A percentile compares a stretch with the other conserved stretches of the same genome.
phyloP scores from a whole-genome alignment of 1,140 invertebrate genomes.

The Drosophila tsacasi region DNA sequence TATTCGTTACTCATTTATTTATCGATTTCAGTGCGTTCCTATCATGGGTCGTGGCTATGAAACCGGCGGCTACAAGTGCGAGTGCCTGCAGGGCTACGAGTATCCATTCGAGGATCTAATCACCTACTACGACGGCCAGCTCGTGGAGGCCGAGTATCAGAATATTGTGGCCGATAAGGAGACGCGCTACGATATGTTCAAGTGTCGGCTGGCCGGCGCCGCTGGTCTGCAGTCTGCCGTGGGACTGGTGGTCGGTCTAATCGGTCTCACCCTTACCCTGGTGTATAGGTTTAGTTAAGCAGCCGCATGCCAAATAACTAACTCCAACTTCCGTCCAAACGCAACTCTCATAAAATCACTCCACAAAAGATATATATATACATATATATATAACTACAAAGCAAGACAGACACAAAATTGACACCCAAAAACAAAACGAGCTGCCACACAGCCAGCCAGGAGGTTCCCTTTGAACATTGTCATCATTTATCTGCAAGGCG shows the following conservation, averaged over 20 bases:
- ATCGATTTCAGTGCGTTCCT: constrained; percentile 93
- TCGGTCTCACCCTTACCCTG: constrained; percentile 74
- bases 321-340: constrained; percentile 68
- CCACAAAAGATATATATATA: constrained; percentile 39
- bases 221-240: constrained; percentile 87
- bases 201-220: constrained; percentile 95
- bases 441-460: constrained; percentile 38
- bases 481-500: constrained; percentile 85
- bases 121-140: constrained; percentile 98
- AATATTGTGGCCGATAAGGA: constrained; percentile 92
- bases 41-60: constrained; percentile 96
- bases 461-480: constrained; percentile 80
- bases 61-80: constrained; percentile 98
- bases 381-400: constrained; percentile 40
- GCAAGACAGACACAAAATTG: constrained; percentile 75
- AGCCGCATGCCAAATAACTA: constrained; percentile 60
- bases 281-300: constrained; percentile 81
- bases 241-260: constrained; percentile 72
- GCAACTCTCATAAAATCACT: constrained; percentile 52
- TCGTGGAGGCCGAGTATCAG: constrained; percentile 97
- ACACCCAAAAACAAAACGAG: constrained; percentile 81
- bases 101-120: constrained; percentile 98
- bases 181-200: constrained; percentile 95
- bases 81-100: constrained; percentile 98
- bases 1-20: too few relatives aligned